Percentiles rank a stretch among this genome's conserved stretches.
Conservation (phyloP, 2,113 vertebrate genomes). For the Taurulus bubalis region DNA sequence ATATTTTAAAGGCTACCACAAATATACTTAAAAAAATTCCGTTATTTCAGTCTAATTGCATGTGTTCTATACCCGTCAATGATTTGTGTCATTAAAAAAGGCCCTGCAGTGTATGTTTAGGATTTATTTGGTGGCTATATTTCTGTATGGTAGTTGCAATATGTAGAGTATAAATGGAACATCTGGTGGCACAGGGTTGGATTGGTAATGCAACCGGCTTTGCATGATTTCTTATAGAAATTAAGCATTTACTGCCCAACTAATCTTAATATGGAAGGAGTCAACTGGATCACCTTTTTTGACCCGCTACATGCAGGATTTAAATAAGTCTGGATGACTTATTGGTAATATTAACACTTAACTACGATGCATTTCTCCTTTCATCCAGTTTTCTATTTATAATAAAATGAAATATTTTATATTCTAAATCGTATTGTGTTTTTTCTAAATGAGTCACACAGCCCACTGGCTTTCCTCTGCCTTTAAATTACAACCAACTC, state of each 20-base stretch:
- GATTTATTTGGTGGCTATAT: neutral
- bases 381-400: neutral
- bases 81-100: neutral
- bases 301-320: neutral
- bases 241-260: neutral
- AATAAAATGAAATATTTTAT: neutral
- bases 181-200: neutral
- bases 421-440: neutral
- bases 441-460: neutral
- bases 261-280: neutral
- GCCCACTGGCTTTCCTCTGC: neutral
- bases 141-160: neutral
- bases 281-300: neutral
- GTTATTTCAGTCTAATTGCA: neutral
- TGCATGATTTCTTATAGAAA: neutral
- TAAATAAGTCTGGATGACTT: neutral
- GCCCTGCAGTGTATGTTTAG: neutral
- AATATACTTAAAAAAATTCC: neutral
- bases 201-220: neutral
- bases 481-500: neutral
- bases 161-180: neutral
- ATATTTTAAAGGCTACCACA: neutral
- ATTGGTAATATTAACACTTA: neutral
- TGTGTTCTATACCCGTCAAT: neutral
- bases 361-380: neutral